These are phyloP conservation scores for Eurytoma adleriae DNA, from an alignment of 2,888 invertebrate genomes.

Conservation along the genomic window DNA sequence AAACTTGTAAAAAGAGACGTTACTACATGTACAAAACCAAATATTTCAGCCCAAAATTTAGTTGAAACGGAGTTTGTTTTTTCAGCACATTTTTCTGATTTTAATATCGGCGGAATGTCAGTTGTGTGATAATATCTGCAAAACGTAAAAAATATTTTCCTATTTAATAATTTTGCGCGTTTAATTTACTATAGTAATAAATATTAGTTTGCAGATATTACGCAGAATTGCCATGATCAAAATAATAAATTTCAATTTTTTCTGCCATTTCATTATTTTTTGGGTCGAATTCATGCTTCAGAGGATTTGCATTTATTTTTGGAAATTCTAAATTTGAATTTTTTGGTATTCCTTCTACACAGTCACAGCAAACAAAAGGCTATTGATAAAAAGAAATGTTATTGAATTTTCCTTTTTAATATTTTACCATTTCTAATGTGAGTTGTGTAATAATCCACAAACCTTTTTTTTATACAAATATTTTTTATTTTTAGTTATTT, in stretches of 20 bases:
- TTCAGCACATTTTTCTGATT: slow-evolving; percentile 79
- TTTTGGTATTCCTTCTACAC: slow-evolving; percentile 29
- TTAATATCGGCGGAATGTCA: slow-evolving; percentile 80
- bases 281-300: not conserved
- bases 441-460: not conserved
- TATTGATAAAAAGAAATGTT: not conserved
- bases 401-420: not conserved
- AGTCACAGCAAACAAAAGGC: slow-evolving; percentile 1
- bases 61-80: slow-evolving; percentile 80
- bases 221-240: slow-evolving; percentile 83
- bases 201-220: slow-evolving; percentile 60
- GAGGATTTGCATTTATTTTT: slow-evolving; percentile 25
- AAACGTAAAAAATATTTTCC: not conserved
- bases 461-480: slow-evolving; percentile 33
- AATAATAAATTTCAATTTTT: slow-evolving; percentile 82
- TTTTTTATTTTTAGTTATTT: slow-evolving; percentile 59
- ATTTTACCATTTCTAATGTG: not conserved
- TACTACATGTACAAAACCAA: slow-evolving; percentile 81
- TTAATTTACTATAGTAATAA: not conserved
- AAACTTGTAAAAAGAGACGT: slow-evolving; percentile 81
- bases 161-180: too few relatives aligned
- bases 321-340: not conserved
- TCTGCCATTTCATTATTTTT: slow-evolving; percentile 62
- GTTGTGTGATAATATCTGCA: slow-evolving; percentile 80
- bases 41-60: slow-evolving; percentile 83